phyloP scores from a whole-genome alignment of 2,888 invertebrate genomes.

The Heliconius ismenius region DNA sequence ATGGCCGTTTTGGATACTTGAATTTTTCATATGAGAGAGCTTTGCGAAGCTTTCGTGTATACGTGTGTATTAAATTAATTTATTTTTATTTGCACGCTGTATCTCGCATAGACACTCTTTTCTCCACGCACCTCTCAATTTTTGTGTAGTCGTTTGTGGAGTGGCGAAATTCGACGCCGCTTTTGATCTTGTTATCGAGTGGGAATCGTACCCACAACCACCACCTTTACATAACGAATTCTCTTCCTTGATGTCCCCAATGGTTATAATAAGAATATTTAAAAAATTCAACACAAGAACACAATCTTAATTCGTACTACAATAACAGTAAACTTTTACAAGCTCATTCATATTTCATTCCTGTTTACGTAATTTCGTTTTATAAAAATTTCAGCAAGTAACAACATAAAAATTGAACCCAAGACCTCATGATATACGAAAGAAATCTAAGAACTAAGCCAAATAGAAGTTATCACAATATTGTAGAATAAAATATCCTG shows the following conservation, averaged over 20 bases:
- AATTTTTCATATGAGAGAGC: slow-evolving; percentile 22
- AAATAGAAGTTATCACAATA: neutral
- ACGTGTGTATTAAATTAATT: neutral
- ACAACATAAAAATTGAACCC: neutral
- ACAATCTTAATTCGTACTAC: slow-evolving; percentile 46
- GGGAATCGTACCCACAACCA: neutral
- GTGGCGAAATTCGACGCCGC: neutral
- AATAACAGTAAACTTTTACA: slow-evolving; percentile 48
- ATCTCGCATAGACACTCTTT: neutral
- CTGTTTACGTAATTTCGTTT: slow-evolving; percentile 37
- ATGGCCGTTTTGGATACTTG: slow-evolving; percentile 21
- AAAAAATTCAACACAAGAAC: slow-evolving; percentile 25
- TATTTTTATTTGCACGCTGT: neutral
- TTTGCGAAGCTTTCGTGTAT: slow-evolving; percentile 7
- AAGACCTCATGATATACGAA: neutral
- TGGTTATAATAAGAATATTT: neutral
- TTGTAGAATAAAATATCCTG: slow-evolving; percentile 5
- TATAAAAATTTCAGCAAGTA: slow-evolving; percentile 45
- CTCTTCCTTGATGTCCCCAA: neutral
- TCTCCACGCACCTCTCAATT: neutral
- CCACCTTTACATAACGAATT: neutral
- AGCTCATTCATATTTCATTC: slow-evolving; percentile 35
- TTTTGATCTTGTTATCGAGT: neutral
- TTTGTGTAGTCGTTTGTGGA: neutral
- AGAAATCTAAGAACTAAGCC: neutral